Evolutionary conservation across 2,797 vertebrate species (phyloP), one percentile per base, ranked within the genome.

Genomic region (Microchirus variegatus): DNA sequence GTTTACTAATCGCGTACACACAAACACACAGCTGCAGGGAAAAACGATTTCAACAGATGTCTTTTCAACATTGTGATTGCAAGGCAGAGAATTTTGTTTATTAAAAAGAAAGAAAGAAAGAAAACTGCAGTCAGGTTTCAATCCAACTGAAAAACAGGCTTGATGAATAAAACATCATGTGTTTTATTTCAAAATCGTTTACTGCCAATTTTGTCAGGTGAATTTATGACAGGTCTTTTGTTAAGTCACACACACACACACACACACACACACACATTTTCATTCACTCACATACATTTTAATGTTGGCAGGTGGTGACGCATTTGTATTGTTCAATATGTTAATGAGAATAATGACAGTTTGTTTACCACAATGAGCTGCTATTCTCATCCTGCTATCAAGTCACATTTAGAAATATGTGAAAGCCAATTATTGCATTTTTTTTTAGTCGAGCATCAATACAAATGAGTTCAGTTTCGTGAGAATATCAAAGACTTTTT

Each of bases 211-310:
- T 62, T 51, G 22, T 31, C 31, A 31, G 31, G 31, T 31, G 31
- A 31, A 31, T 31, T 31, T 31, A 9, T 26, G 43, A 44, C 46
- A 26, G 6, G 11, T 48, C 19, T 48, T 31, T 50, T 35, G 13
- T 50, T 17, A 11, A 31, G 31, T n/a, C 14, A 50, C 18, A 50
- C 13, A 31, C 17, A 46, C 10, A 18, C 9, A 13, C 80, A 62
- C 77, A 73, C 78, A 59, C 64, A 63, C 60, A 9, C 76, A 73
- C 77, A 61, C 61, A 62, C 59, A 75, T 16, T n/a, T 9, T 8
- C 31, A 31, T 31, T 31, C 64, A 63, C 60, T 7, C 76, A 73
- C 75, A 61, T 63, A 62, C 59, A 75, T 16, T n/a, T 8, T 8
- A 5, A 31, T 31, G 5, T 10, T 17, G 12, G 11, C 19, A 16